A percentile compares a stretch with the other conserved stretches of the same genome.
phyloP scores from a whole-genome alignment of 35 echinoderm and acorn worm genomes.

The Diadema setosum region DNA sequence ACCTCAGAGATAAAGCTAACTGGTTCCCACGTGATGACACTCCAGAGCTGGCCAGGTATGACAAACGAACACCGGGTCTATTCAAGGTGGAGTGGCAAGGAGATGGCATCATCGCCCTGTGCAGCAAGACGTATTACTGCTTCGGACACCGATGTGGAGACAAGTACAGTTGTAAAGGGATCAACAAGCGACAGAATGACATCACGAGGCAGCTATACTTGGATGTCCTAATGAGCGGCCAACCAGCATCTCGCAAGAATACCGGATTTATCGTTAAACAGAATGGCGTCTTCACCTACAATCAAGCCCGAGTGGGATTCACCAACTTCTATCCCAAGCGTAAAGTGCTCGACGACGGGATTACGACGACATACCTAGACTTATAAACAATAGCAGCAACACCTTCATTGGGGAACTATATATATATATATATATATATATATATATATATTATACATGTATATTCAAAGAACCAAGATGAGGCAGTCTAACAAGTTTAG shows the following conservation, averaged over 20 bases:
- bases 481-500: no score
- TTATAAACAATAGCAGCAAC: no score
- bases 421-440: no score
- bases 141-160: neutral
- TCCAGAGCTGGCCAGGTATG: neutral
- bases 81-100: slow-evolving; percentile 44
- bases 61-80: neutral
- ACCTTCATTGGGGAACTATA: no score
- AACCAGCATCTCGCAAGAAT: neutral
- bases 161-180: slow-evolving; percentile 25
- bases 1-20: neutral
- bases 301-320: neutral
- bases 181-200: slow-evolving; percentile 18
- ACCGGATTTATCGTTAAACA: slow-evolving; percentile 36
- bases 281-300: slow-evolving; percentile 37
- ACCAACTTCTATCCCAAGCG: slow-evolving; percentile 54
- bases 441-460: no score
- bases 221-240: neutral
- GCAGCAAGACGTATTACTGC: slow-evolving; percentile 17
- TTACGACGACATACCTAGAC: slow-evolving; percentile 34
- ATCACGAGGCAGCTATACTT: neutral
- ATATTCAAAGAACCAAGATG: no score
- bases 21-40: slow-evolving; percentile 33
- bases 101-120: slow-evolving; percentile 18
- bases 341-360: slow-evolving; percentile 26